Percentiles rank a stretch among this genome's conserved stretches.
Evolutionary conservation across 1,140 invertebrate species (phyloP).

Genomic region (Temnothorax nylanderi): DNA sequence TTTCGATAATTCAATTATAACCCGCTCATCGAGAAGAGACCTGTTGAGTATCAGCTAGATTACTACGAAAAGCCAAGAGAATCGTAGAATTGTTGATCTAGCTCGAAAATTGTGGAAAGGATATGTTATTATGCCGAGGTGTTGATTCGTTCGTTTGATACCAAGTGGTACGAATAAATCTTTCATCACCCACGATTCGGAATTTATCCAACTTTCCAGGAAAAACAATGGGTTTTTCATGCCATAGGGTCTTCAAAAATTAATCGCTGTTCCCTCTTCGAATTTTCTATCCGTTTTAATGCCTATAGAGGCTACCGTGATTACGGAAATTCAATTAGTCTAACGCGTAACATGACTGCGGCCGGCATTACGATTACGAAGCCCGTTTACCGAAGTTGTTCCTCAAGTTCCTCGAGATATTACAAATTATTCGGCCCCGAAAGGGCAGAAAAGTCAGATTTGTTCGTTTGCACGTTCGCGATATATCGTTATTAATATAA

Average conservation of each 20-base stretch:
- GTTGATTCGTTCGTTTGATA: background rate
- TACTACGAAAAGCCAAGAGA: background rate
- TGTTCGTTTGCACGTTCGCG: constrained; percentile 37
- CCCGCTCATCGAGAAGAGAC: background rate
- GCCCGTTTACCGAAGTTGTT: background rate
- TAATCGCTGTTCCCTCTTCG: background rate
- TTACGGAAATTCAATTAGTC: constrained; percentile 10
- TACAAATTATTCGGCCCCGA: background rate
- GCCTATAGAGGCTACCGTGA: background rate
- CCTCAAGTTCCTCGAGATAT: background rate
- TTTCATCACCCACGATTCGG: background rate
- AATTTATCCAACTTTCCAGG: background rate
- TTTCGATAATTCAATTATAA: constrained; percentile 44
- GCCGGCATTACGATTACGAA: background rate
- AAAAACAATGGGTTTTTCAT: background rate
- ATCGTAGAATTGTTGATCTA: background rate
- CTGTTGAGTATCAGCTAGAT: background rate
- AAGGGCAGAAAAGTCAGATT: constrained; percentile 26
- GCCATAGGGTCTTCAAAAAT: background rate
- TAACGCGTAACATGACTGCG: background rate
- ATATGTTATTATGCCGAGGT: background rate
- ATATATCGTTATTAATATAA: constrained; percentile 54
- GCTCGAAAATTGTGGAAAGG: background rate
- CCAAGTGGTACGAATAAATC: background rate
- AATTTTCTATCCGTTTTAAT: background rate